Evolutionary conservation across 2,113 vertebrate genomes (phyloP), one percentile per base, ranked within the genome.

Genomic region (Scomber japonicus): DNA sequence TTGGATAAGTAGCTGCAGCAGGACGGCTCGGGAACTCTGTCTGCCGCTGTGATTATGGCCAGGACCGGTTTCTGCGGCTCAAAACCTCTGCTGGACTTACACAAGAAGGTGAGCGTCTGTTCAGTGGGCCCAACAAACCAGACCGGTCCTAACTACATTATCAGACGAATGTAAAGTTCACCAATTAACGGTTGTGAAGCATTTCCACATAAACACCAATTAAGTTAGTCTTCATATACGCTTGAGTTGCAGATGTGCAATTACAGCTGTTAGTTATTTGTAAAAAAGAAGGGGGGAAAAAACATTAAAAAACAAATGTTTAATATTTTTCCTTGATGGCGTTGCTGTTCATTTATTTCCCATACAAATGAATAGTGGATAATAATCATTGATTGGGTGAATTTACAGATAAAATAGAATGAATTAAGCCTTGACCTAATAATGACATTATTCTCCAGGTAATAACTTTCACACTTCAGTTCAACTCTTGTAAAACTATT

Each of bases 11-110:
- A 94, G 94, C 93, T 95, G 92, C 93, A 92, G 92, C 63, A 89
- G 92, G 64, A 69, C 57, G 76, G 19, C 15, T 27, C 59, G 71
- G 78, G 48, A 78, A 67, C 81, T 79, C 63, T 15, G 72, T 87
- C 81, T 90, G 56, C 85, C 86, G 88, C 87, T 77, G 54, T 65
- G 51, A 85, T 17, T 62, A 96, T 96, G 95, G 94, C 95, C 89
- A 88, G 81, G 88, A 91, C 93, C 48, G 93, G 93, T 69, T 92
- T 95, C 83, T 94, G 93, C 91, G 94, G 94, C 87, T 89, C 92
- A 80, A 91, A 91, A 89, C 81, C 90, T 31, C 88, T 94, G 91
- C 81, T 95, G 94, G 94, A 96, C 93, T 94, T 93, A 80, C 89
- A 91, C 91, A 94, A 92, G 83, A 94, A 94, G 93, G 93, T 94